These are phyloP conservation scores for Tyrannus savana DNA, from an alignment of 2,113 vertebrate genomes.

Conservation along the genomic window DNA sequence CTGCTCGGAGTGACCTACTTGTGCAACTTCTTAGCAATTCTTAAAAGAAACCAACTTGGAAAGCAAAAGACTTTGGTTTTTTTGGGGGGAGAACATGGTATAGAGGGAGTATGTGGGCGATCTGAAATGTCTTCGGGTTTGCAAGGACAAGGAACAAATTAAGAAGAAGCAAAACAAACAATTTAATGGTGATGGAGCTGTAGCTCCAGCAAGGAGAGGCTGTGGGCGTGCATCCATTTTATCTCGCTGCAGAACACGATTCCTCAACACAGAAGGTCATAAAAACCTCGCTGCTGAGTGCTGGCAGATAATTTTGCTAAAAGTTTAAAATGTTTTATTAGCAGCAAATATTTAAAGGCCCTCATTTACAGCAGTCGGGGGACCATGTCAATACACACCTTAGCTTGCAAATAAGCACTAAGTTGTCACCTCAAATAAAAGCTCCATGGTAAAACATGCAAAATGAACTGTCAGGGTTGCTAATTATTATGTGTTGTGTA, in stretches of 20 bases:
- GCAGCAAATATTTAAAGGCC: slow-evolving; percentile 48
- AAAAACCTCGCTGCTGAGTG: neutral
- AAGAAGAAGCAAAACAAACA: slow-evolving; percentile 27
- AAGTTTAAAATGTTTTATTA: slow-evolving; percentile 54
- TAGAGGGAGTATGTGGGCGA: slow-evolving; percentile 26
- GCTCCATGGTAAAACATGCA: neutral
- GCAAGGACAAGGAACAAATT: slow-evolving; percentile 59
- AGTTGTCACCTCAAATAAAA: slow-evolving; percentile 1
- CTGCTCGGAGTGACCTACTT: neutral
- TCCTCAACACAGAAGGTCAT: slow-evolving; percentile 1
- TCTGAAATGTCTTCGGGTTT: slow-evolving; percentile 8
- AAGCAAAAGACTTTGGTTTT: slow-evolving; percentile 11
- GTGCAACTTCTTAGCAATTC: neutral
- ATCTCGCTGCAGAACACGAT: slow-evolving; percentile 27
- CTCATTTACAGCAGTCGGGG: slow-evolving; percentile 15
- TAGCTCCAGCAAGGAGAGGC: neutral
- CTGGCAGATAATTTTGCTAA: slow-evolving; percentile 18
- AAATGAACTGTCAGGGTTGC: neutral
- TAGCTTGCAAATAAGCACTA: neutral
- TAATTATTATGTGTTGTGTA: neutral
- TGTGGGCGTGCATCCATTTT: slow-evolving; percentile 48
- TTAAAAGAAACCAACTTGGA: neutral
- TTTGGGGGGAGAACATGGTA: slow-evolving; percentile 9
- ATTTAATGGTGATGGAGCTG: slow-evolving; percentile 41
- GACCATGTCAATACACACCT: neutral